These are phyloP conservation scores for Drosophila bunnanda DNA, from an alignment of 2,888 invertebrate genomes.

Conservation along the genomic window DNA sequence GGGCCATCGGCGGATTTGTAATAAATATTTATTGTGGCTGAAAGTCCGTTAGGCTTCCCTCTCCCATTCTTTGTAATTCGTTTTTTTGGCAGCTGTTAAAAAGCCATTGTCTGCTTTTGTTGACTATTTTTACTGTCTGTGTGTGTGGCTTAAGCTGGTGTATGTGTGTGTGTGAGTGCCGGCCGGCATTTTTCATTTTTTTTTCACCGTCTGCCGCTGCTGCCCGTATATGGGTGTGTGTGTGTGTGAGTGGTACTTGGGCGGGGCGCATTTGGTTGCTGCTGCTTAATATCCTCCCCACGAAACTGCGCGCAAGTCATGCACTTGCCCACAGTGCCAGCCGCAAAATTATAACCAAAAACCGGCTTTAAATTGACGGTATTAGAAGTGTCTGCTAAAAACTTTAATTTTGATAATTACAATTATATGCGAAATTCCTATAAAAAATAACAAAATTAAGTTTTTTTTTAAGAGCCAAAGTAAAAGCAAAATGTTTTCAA, in stretches of 20 bases:
- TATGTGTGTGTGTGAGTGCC: conserved; percentile 42
- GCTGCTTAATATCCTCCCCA: conserved; percentile 70
- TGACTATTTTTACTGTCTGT: conserved; percentile 21
- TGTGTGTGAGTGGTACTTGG: conserved; percentile 50
- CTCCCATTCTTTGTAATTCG: conserved; percentile 13
- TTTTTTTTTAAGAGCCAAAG: neutral
- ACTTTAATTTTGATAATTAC: neutral
- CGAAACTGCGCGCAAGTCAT: conserved; percentile 31
- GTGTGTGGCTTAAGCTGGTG: conserved; percentile 15
- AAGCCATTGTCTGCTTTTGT: conserved; percentile 32
- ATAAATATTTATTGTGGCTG: conserved; percentile 69
- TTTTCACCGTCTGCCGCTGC: conserved; percentile 56
- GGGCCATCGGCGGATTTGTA: conserved; percentile 54
- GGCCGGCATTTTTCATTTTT: conserved; percentile 64
- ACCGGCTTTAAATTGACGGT: neutral
- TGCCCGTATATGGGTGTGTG: conserved; percentile 7
- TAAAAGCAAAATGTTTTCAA: no score
- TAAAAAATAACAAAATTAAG: no score
- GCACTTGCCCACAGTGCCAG: conserved; percentile 35
- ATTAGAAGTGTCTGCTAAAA: no score
- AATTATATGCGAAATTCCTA: neutral
- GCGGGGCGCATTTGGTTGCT: conserved; percentile 60
- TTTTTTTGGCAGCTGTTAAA: conserved; percentile 42
- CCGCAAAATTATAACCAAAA: neutral
- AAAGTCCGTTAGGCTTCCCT: conserved; percentile 49